Percentiles rank a stretch among this genome's conserved stretches.
Conservation (phyloP, 1,140 invertebrate genomes). For the Drosophila lowei region DNA sequence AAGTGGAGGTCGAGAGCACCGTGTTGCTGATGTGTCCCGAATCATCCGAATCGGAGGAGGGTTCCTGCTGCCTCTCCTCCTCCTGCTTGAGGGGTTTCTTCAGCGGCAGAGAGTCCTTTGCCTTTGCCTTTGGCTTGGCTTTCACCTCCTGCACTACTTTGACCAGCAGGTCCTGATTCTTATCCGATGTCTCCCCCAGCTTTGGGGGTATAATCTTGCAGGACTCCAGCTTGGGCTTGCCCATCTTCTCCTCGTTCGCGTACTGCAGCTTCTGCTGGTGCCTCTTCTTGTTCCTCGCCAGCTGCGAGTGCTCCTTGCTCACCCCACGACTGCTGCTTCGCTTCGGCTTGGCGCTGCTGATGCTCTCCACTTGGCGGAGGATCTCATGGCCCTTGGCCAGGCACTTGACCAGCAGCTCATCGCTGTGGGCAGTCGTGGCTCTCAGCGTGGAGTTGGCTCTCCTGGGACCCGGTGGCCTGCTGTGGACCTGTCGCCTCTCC, state of each 20-base stretch:
- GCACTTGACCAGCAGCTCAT: constrained; percentile 79
- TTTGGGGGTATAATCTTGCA: constrained; percentile 81
- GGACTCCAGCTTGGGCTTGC: constrained; percentile 68
- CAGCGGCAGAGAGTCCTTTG: background rate
- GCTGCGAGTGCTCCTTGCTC: constrained; percentile 54
- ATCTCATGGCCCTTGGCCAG: constrained; percentile 80
- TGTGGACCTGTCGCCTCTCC: constrained; percentile 40
- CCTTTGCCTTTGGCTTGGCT: background rate
- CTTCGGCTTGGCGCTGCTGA: constrained; percentile 58
- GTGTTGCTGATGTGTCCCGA: constrained; percentile 90
- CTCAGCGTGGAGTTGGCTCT: constrained; percentile 50
- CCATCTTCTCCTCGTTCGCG: constrained; percentile 74
- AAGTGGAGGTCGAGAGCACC: constrained; percentile 54
- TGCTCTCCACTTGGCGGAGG: constrained; percentile 75
- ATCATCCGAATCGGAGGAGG: constrained; percentile 86
- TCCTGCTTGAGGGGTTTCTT: constrained; percentile 36
- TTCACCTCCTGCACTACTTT: constrained; percentile 62
- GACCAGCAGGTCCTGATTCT: constrained; percentile 71
- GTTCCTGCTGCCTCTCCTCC: background rate
- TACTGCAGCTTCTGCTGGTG: constrained; percentile 67
- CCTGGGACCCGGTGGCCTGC: constrained; percentile 24
- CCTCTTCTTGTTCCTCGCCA: constrained; percentile 54
- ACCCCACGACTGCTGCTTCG: constrained; percentile 44
- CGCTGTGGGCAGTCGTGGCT: constrained; percentile 50
- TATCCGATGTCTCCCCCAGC: constrained; percentile 76